These are phyloP conservation scores for Drosophila eugracilis DNA, from an alignment of 1,140 invertebrate species.

Conservation along the genomic window DNA sequence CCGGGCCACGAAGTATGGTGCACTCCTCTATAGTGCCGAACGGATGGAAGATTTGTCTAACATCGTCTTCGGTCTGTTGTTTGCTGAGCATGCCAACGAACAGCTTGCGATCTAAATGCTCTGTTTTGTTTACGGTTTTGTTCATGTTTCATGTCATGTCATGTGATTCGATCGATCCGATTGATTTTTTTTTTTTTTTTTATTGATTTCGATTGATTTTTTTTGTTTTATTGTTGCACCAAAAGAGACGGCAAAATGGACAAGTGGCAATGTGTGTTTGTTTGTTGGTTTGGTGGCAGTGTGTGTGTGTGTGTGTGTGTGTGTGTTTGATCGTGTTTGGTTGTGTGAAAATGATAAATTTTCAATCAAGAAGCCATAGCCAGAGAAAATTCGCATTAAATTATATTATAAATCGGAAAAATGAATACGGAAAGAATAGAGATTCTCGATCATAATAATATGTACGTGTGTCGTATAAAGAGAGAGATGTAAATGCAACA, in stretches of 20 bases:
- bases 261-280: slow-evolving; percentile 67
- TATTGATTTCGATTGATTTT: slow-evolving; percentile 43
- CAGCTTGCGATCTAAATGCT: slow-evolving; percentile 95
- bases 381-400: slow-evolving; percentile 59
- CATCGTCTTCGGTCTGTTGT: slow-evolving; percentile 99
- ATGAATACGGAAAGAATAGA: slow-evolving; percentile 48
- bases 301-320: slow-evolving; percentile 8
- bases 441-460: slow-evolving; percentile 55
- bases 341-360: slow-evolving; percentile 34
- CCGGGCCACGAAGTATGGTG: slow-evolving; percentile 98
- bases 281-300: not conserved
- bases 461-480: slow-evolving; percentile 64
- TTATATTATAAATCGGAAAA: slow-evolving; percentile 42
- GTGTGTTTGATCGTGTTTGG: slow-evolving; percentile 30
- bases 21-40: slow-evolving; percentile 99
- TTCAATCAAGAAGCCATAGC: slow-evolving; percentile 73
- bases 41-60: slow-evolving; percentile 97
- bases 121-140: slow-evolving; percentile 58
- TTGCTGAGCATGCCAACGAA: slow-evolving; percentile 99
- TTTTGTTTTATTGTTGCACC: slow-evolving; percentile 51
- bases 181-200: slow-evolving; percentile 44
- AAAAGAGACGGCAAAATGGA: slow-evolving; percentile 83
- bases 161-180: slow-evolving; percentile 35
- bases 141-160: slow-evolving; percentile 42
- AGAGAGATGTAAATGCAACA: slow-evolving; percentile 75